Conservation (phyloP, 2,797 vertebrate genomes). For the Urocyon cinereoargenteus region DNA sequence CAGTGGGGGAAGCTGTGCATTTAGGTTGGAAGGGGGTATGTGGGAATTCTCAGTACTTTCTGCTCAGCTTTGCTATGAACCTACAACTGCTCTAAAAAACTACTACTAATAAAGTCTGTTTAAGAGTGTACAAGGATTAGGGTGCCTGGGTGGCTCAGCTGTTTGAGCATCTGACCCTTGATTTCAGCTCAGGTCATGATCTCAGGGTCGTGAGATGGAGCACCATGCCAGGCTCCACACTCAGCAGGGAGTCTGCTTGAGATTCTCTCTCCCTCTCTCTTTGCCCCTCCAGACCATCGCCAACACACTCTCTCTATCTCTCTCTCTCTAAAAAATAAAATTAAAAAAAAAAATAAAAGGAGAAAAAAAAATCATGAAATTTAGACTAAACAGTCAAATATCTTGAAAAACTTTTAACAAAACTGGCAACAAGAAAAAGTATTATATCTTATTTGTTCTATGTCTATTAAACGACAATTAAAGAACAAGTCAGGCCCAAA, state of each 20-base stretch:
- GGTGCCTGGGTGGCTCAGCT: neutral
- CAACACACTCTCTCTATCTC: neutral
- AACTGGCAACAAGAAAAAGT: neutral
- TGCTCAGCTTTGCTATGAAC: neutral
- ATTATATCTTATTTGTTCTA: neutral
- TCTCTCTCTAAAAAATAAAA: neutral
- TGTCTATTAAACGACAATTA: neutral
- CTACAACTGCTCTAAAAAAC: neutral
- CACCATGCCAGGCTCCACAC: neutral
- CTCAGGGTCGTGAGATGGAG: neutral
- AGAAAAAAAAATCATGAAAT: neutral
- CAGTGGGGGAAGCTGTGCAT: neutral
- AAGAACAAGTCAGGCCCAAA: neutral
- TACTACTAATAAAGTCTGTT: neutral
- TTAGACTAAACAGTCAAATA: neutral
- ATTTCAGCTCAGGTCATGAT: neutral
- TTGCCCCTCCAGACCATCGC: neutral
- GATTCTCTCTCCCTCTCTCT: neutral
- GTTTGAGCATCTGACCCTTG: neutral
- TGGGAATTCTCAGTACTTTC: neutral
- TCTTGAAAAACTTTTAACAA: neutral
- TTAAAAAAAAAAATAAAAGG: neutral
- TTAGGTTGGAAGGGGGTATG: neutral
- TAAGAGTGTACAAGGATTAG: neutral
- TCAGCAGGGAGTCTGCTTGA: too few relatives aligned